A percentile compares a stretch with the other conserved stretches of the same genome.
Evolutionary conservation across 2,888 invertebrate genomes (phyloP).

Genomic region (Tethea ocularis): DNA sequence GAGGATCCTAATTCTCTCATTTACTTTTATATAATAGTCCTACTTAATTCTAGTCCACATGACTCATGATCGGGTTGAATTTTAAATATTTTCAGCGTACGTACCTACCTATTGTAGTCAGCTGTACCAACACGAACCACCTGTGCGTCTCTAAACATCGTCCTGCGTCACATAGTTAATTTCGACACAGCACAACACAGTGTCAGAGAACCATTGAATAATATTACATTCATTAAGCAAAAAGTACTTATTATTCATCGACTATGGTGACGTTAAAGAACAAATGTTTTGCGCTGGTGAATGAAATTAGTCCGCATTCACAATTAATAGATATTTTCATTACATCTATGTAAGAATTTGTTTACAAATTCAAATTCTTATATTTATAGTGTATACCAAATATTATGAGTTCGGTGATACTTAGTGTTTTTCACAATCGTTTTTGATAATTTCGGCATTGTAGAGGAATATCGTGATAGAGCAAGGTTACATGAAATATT

Average conservation of each 20-base stretch:
- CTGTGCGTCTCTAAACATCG: slow-evolving; percentile 51
- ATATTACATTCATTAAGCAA: slow-evolving; percentile 53
- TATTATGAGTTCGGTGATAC: too few species aligned
- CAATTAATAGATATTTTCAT: background rate
- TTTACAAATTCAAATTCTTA: background rate
- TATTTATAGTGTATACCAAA: too few species aligned
- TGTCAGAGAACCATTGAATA: slow-evolving; percentile 40
- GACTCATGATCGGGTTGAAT: slow-evolving; percentile 51
- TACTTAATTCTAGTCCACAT: slow-evolving; percentile 31
- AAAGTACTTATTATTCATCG: slow-evolving; percentile 44
- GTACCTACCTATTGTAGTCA: slow-evolving; percentile 41
- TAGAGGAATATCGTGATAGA: too few species aligned
- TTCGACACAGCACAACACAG: slow-evolving; percentile 52
- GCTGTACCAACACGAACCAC: slow-evolving; percentile 63
- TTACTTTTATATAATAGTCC: background rate
- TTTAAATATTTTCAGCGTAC: slow-evolving; percentile 32
- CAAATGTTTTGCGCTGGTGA: slow-evolving; percentile 40
- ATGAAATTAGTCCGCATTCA: slow-evolving; percentile 39
- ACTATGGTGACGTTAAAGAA: slow-evolving; percentile 34
- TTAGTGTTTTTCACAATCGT: too few species aligned
- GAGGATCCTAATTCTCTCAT: too few species aligned
- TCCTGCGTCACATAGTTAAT: slow-evolving; percentile 72
- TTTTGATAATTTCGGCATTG: too few species aligned
- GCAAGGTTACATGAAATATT: too few species aligned
- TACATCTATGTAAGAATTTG: background rate